Base-by-base conservation (phyloP, 2,888 invertebrate genomes). In the Tiphia femorata region DNA sequence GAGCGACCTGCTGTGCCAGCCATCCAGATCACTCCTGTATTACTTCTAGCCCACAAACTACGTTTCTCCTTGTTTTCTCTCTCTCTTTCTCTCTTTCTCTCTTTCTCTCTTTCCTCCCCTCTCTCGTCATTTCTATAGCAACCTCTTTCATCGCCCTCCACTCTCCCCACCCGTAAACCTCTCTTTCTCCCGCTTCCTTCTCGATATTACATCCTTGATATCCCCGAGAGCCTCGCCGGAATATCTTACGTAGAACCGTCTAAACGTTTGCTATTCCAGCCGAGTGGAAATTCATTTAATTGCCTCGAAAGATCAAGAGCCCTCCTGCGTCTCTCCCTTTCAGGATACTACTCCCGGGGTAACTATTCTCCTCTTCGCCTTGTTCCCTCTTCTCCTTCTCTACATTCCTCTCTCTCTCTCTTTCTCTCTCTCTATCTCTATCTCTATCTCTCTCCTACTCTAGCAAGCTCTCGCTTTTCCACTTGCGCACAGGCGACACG, bases 261-360 rank as follows among this genome's bases (percentile, higher is more conserved):
- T 72, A 72, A 72, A 72, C 72, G 70, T 70, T 72, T 72, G 68
- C 72, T 66, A 72, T 72, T 72, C 65, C 67, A 72, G 41, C 64
- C 70, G 66, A 72, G 68, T 70, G 70, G 72, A 72, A 72, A 72
- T 72, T 72, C 72, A 66, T 72, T 72, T 72, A 72, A 71, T 71
- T 72, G 69, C 72, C 66, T 60, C 60, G 70, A 66, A 70, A 70
- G 70, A 70, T 72, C 71, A 64, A 68, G 65, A 70, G 72, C 65
- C 51, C 56, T 58, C 61, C 51, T 49, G 62, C 49, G 38, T 47
- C 55, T 52, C 54, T 49, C 59, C 53, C 58, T 37, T 58, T 42
- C 60, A 52, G n/a, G n/a, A n/a, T n/a, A n/a, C n/a, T n/a, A n/a
- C n/a, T n/a, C n/a, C 56, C 58, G 33, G 42, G 21, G 19, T 33